These are phyloP conservation scores for Hirundichthys speculiger DNA, from an alignment of 2,113 vertebrate species.

Conservation along the genomic window DNA sequence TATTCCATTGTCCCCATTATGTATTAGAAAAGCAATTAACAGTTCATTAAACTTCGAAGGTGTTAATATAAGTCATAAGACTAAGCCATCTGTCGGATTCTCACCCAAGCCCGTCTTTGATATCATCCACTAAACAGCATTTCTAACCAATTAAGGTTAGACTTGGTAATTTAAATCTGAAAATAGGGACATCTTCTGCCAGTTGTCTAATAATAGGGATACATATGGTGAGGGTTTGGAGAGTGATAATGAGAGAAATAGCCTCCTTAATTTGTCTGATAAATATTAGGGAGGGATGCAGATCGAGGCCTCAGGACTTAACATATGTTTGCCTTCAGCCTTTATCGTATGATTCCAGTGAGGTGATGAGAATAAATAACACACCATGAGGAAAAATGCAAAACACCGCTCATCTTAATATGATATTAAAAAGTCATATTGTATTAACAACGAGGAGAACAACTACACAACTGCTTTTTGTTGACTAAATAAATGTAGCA, in stretches of 20 bases:
- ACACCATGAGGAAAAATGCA: slow-evolving; percentile 10
- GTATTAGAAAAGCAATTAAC: slow-evolving; percentile 86
- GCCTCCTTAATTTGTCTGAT: slow-evolving; percentile 79
- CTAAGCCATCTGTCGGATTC: slow-evolving; percentile 84
- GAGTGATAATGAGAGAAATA: slow-evolving; percentile 78
- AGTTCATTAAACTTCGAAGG: slow-evolving; percentile 84
- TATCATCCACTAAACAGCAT: slow-evolving; percentile 75
- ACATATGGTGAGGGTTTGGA: slow-evolving; percentile 80
- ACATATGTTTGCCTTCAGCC: slow-evolving; percentile 75
- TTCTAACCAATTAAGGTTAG: slow-evolving; percentile 81
- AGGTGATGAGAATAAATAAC: slow-evolving; percentile 31
- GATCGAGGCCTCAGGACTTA: slow-evolving; percentile 79
- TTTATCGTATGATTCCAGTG: slow-evolving; percentile 32
- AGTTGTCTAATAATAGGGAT: slow-evolving; percentile 79
- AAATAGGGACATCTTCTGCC: slow-evolving; percentile 79
- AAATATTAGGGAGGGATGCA: slow-evolving; percentile 77
- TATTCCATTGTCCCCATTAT: slow-evolving; percentile 79
- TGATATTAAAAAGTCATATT: slow-evolving; percentile 21
- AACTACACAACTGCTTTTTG: slow-evolving; percentile 70
- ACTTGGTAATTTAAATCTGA: slow-evolving; percentile 81
- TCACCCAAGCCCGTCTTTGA: slow-evolving; percentile 72
- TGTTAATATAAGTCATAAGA: slow-evolving; percentile 85
- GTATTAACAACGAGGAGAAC: slow-evolving; percentile 56
- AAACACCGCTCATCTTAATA: slow-evolving; percentile 28
- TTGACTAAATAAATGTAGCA: slow-evolving; percentile 71